Base-by-base conservation (phyloP, 2,888 invertebrate genomes). In the Tryphoninae sp. region DNA sequence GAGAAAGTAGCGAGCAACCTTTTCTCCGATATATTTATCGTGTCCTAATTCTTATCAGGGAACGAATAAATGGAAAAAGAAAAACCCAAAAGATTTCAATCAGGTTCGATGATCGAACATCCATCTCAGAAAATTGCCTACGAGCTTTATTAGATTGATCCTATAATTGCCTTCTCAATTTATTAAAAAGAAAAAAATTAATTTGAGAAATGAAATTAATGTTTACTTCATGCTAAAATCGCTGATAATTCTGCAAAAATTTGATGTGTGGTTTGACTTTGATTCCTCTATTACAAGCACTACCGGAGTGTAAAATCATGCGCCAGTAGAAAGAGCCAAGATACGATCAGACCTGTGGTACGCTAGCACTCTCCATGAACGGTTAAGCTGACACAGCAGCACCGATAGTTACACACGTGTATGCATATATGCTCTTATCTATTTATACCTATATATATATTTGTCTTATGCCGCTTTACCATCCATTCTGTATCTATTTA, bases 401-500 rank as follows among this genome's bases (percentile, higher is more conserved):
- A 55, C 9, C 1, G 9, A 74, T 58, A 55, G 45, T n/a, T 51
- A 6, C 4, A 13, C 40, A 53, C 11, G 16, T 65, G 23, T 45
- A 55, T 40, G 23, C 55, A 53, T 67, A 42, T 74, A n/a, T 61
- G 58, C n/a, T 42, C 33, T 22, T 23, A 49, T n/a, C 45, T 65
- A 16, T 13, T 4, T 8, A 11, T 67, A 64, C 26, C 16, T 65
- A 62, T 58, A 74, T 65, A 62, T 58, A 74, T 68, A 49, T 64
- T 64, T 58, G 75, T 72, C 53, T 71, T 26, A 61, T 76, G 61
- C 77, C 81, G 84, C 83, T 81, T 85, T 85, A 86, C 79, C 83
- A 85, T 85, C 83, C 71, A 84, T 81, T 83, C 80, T 84, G 82
- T 80, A 76, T 81, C 84, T 85, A 84, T 86, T 86, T 86, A 81